These are phyloP conservation scores for Plutomurus gul DNA, from an alignment of 1,140 invertebrate species.

Conservation along the genomic window DNA sequence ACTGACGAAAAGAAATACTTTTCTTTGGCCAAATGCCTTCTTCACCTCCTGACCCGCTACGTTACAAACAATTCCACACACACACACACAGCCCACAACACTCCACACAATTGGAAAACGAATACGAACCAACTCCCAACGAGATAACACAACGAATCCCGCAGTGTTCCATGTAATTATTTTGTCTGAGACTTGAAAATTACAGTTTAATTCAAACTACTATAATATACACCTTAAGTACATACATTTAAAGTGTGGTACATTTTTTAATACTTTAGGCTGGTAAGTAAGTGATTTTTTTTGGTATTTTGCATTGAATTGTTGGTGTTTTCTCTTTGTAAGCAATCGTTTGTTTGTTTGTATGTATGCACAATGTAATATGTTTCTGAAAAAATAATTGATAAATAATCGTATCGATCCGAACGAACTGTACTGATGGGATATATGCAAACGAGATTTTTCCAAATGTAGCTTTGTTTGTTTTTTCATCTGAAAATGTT, in stretches of 20 bases:
- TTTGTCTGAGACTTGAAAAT: constrained; percentile 10
- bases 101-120: no score
- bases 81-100: no score
- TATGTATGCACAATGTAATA: not conserved
- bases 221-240: constrained; percentile 26
- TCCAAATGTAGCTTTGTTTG: not conserved
- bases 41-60: constrained; percentile 17
- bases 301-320: constrained; percentile 17
- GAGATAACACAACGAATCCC: no score
- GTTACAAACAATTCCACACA: no score
- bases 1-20: not conserved
- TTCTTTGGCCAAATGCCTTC: not conserved
- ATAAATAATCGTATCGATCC: no score
- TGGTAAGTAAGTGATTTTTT: no score
- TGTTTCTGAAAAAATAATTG: no score
- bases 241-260: constrained; percentile 16
- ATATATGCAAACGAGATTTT: not conserved
- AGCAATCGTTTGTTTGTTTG: not conserved
- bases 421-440: not conserved
- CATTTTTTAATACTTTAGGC: constrained; percentile 7
- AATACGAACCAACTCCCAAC: no score
- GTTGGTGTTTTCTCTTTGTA: constrained; percentile 5
- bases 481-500: constrained; percentile 6
- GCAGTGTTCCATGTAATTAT: constrained; percentile 10
- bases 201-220: constrained; percentile 6